phyloP scores from a whole-genome alignment of 2,797 vertebrate genomes.

The Halcyon chelicuti region DNA sequence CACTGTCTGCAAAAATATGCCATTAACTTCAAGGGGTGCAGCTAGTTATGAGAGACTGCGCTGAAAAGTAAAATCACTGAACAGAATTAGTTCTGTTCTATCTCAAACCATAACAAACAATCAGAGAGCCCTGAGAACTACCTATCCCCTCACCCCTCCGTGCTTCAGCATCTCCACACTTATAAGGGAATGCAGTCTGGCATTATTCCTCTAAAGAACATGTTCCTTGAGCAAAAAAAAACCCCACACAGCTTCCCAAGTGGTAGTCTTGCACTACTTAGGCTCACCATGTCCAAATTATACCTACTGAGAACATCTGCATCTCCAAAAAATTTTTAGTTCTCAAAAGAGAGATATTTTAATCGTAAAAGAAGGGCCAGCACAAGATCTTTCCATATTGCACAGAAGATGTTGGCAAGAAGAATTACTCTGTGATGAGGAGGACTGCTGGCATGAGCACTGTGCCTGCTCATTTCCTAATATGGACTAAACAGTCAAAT shows the following conservation, averaged over 20 bases:
- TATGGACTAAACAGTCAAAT: background rate
- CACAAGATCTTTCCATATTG: background rate
- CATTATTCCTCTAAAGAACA: background rate
- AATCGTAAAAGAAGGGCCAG: background rate
- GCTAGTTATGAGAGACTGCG: background rate
- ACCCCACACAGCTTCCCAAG: background rate
- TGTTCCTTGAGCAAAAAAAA: background rate
- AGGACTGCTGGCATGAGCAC: background rate
- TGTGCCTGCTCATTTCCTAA: background rate
- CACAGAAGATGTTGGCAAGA: background rate
- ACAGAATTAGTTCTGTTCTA: background rate
- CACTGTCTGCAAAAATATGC: background rate
- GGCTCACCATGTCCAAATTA: background rate
- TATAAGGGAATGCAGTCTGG: background rate
- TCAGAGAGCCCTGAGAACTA: background rate
- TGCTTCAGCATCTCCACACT: rapidly evolving
- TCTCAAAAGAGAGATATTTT: background rate
- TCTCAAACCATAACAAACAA: background rate
- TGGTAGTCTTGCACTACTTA: background rate
- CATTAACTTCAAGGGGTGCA: no score
- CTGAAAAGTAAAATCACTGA: background rate
- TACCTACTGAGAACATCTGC: background rate
- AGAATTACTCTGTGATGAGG: background rate
- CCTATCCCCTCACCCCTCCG: background rate
- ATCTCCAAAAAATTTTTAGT: rapidly evolving